Conservation (phyloP, 2,888 invertebrate species). For the Colostygia pectinataria region DNA sequence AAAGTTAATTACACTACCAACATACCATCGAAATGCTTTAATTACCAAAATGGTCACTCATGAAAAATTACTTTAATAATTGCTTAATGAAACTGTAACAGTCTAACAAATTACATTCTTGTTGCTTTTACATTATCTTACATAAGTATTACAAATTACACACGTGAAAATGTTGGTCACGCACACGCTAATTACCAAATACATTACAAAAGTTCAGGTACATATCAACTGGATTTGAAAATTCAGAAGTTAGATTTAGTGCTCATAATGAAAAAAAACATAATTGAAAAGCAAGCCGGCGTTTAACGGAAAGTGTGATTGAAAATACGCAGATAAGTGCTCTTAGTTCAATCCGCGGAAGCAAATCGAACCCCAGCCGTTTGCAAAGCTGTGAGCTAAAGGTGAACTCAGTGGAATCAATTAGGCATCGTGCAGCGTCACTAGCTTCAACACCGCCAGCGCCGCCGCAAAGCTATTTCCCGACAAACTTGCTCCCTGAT, state of each 20-base stretch:
- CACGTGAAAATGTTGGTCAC: slow-evolving; percentile 1
- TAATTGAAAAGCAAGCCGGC: too few species aligned
- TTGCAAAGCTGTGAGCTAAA: neutral
- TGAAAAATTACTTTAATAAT: slow-evolving; percentile 4
- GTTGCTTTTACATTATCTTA: too few species aligned
- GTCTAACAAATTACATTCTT: slow-evolving; percentile 4
- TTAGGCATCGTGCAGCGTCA: slow-evolving; percentile 12
- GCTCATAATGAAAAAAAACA: too few species aligned
- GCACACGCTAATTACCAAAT: slow-evolving; percentile 10
- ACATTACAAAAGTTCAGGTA: neutral
- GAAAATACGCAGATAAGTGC: too few species aligned
- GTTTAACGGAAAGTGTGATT: too few species aligned
- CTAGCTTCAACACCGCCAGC: slow-evolving; percentile 11
- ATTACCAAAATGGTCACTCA: slow-evolving; percentile 9
- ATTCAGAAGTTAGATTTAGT: too few species aligned
- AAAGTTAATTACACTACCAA: neutral
- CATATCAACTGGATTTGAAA: too few species aligned
- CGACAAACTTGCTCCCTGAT: slow-evolving; percentile 16
- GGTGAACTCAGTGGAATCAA: slow-evolving; percentile 11
- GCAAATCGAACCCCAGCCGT: too few species aligned
- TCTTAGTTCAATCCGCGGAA: too few species aligned
- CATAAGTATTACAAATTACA: slow-evolving; percentile 2
- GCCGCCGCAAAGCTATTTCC: slow-evolving; percentile 30
- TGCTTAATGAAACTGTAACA: slow-evolving; percentile 8
- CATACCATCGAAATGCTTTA: neutral